These are phyloP conservation scores for Centropus bengalensis DNA, from an alignment of 2,113 vertebrate species.

Conservation along the genomic window DNA sequence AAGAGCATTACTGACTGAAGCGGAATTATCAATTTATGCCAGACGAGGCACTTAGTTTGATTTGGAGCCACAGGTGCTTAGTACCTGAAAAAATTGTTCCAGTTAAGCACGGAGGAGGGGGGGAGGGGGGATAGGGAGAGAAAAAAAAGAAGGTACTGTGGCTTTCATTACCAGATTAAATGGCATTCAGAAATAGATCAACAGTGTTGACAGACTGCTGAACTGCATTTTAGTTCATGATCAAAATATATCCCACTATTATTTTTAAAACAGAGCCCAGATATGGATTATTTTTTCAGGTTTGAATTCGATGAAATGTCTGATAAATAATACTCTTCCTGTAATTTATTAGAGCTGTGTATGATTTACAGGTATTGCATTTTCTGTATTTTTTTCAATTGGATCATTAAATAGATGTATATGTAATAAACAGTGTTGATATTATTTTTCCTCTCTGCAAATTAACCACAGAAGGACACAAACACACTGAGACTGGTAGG, in stretches of 20 bases:
- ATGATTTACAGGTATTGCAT: background rate
- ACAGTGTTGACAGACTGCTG: constrained; percentile 34
- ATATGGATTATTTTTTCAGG: constrained; percentile 39
- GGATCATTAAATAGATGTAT: background rate
- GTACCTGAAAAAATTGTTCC: background rate
- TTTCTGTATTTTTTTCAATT: background rate
- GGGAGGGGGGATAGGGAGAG: too few relatives aligned
- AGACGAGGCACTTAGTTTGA: background rate
- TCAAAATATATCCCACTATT: constrained; percentile 28
- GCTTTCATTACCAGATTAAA: constrained; percentile 44
- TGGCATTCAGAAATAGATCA: constrained; percentile 54
- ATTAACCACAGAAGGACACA: background rate
- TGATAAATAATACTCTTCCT: constrained; percentile 7
- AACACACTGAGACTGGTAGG: background rate
- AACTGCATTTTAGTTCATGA: background rate
- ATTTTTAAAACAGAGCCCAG: constrained; percentile 44
- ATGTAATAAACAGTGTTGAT: background rate
- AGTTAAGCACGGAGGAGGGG: background rate
- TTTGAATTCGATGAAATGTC: background rate
- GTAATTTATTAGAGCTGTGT: background rate
- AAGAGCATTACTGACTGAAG: background rate
- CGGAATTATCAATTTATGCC: background rate
- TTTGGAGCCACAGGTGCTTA: constrained; percentile 1
- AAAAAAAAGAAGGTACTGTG: background rate
- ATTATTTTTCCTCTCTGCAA: background rate